Evolutionary conservation across 1,140 invertebrate species (phyloP), one percentile per base, ranked within the genome.

Genomic region (Zelostemma sp.): DNA sequence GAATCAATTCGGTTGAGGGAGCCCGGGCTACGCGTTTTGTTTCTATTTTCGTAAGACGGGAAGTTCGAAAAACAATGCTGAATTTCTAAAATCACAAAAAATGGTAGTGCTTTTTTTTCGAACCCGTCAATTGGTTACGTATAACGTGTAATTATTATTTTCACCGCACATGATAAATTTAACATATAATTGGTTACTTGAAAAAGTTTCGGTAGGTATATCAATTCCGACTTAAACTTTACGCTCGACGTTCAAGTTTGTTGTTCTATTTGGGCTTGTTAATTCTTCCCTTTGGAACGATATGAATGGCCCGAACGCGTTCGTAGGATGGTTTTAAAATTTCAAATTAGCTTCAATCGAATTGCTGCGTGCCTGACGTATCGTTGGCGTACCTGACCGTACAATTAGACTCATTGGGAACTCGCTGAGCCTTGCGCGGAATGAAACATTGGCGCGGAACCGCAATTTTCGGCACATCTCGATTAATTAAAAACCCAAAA

Each of bases 271-370:
- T n/a, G n/a, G n/a, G n/a, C n/a, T 31, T 50, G 61, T 68, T 74
- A 61, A 78, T 76, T 78, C 75, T 63, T 48, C 69, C 56, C 68
- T 49, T 50, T 57, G 72, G 21, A 25, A 74, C 65, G n/a, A 64
- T 59, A 48, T 45, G 71, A 55, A 75, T 67, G 59, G 67, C 75
- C 68, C 40, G 71, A 59, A 68, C 65, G 73, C 50, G 57, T 68
- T 54, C 49, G 59, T 51, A 64, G 58, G 69, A 66, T 64, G 70
- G 50, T 75, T 80, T 80, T 78, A 79, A 80, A 80, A 80, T 80
- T 80, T 80, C 76, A 80, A 80, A 80, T 80, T 80, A 80, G 79
- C 79, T 82, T 79, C 77, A 79, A 82, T 82, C 78, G 78, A 74
- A 78, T 82, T 72, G 70, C 66, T 80, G 72, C 77, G 75, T 75